Evolutionary conservation across 2,888 invertebrate genomes (phyloP), one percentile per base, ranked within the genome.

Genomic region (Oscheius sp.): DNA sequence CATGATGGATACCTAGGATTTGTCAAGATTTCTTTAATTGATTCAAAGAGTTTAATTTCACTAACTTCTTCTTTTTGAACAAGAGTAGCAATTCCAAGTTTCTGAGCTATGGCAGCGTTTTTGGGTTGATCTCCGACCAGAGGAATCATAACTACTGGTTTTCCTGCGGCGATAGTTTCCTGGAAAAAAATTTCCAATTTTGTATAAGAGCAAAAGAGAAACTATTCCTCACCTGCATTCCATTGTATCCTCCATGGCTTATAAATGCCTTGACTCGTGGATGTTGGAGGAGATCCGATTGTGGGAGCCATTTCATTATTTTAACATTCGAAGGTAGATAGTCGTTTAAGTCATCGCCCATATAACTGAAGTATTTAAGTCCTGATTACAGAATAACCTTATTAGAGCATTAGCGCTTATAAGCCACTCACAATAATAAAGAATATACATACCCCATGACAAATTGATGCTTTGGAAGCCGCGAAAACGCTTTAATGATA

Each of bases 171-270:
- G 32, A 71, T 57, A 9, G 54, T 63, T n/a, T 71, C 71, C 67
- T 51, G 51, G n/a, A 47, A 14, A 12, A 26, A 26, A 12, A 20
- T 8, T 41, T 41, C n/a, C 8, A 44, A 44, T 22, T 47, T 47
- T 12, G 17, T 14, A 6, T 47, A 12, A 12, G 20, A 17, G 20
- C 47, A 20, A 12, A 4, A 12, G 47, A 20, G 12, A 24, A 5
- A 22, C 12, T 28, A 2, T 50, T 30, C 14, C 54, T 1, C 32
- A 54, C 54, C 54, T 91, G 90, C 36, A 90, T 86, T 62, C 92
- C 91, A 78, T 92, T 89, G 80, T 92, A 90, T 0, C 92, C 92
- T 0, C 91, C 92, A 83, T 92, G 92, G 0, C 91, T 90, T 75
- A 92, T 89, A 80, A 91, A 92, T 0, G 90, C 90, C 67, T 89